Base-by-base conservation (phyloP, 1,140 invertebrate genomes). In the Scaptomyza montana region DNA sequence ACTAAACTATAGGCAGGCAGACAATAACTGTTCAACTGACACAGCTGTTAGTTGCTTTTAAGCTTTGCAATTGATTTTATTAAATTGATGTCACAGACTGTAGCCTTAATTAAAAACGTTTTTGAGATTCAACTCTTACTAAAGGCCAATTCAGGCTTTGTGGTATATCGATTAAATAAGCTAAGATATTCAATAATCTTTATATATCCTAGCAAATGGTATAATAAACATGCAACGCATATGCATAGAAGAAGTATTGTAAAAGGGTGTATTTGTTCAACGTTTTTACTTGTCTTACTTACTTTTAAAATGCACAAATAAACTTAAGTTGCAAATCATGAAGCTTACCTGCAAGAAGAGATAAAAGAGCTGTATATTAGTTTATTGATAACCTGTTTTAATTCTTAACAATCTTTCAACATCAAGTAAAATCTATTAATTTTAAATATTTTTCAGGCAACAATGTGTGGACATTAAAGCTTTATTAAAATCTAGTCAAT, bases 101-200 rank as follows among this genome's bases (percentile, higher is more conserved):
- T 30, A 67, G 39, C 55, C 73, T 76, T 78, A 78, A 73, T 78
- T 78, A 78, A 76, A 75, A 75, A 59, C 47, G 43, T 62, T 59
- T 56, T 33, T 13, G 39, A 54, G 49, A 28, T 61, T 41, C 62
- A 66, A 41, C 7, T 21, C 28, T 30, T 45, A 36, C 43, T 41
- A 28, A 8, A 21, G 43, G 13, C 43, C 12, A 10, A 43, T 25
- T 25, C n/a, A 25, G 61, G 46, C 53, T 50, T 43, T 30, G 21
- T 39, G 45, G 41, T 13, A 43, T 45, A 72, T 67, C 59, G 72
- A 67, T 76, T 62, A 39, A 39, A 21, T 39, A 45, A 72, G 47
- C 49, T 36, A 21, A 6, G 16, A n/a, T n/a, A n/a, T 9, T 39
- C 3, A 39, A n/a, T 9, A n/a, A 2, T 5, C n/a, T n/a, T 0